Percentiles rank a stretch among this genome's conserved stretches.
Conservation (phyloP, 2,113 vertebrate genomes). For the Ameiurus melas region DNA sequence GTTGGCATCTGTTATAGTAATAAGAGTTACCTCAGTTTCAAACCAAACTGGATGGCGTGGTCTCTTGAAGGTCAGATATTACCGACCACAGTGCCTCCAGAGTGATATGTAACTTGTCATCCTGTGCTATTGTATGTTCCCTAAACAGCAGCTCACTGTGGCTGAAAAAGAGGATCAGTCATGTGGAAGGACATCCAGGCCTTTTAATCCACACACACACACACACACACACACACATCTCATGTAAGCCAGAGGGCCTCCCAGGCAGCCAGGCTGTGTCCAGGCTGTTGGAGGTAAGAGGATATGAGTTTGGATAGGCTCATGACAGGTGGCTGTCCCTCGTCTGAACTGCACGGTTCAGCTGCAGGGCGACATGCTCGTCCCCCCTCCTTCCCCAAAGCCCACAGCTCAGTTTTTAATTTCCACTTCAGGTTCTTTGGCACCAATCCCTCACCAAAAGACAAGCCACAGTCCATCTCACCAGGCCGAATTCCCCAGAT, state of each 20-base stretch:
- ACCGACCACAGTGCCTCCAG: not conserved
- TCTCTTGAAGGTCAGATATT: not conserved
- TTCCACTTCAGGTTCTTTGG: conserved; percentile 18
- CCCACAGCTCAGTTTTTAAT: conserved; percentile 33
- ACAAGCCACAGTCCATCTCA: conserved; percentile 55
- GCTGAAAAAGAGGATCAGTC: conserved; percentile 21
- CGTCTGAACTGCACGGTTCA: conserved; percentile 46
- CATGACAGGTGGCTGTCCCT: conserved; percentile 51
- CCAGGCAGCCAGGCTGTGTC: conserved; percentile 13
- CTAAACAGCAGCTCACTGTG: conserved; percentile 20
- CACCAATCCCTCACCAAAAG: conserved; percentile 46
- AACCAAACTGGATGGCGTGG: not conserved
- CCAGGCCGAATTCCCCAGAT: conserved; percentile 46
- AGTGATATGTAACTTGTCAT: not conserved
- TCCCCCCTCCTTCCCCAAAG: not conserved
- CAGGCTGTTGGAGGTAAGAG: conserved; percentile 41
- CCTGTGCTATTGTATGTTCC: not conserved
- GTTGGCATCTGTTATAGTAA: conserved; percentile 1
- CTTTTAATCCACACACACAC: conserved; percentile 13
- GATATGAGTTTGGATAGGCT: conserved; percentile 40
- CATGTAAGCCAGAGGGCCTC: conserved; percentile 36
- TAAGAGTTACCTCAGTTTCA: not conserved
- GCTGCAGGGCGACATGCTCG: conserved; percentile 12
- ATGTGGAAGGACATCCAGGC: conserved; percentile 29
- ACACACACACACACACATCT: not conserved